phyloP scores from a whole-genome alignment of 2,113 vertebrate genomes.

The Genyomyrus donnyi region DNA sequence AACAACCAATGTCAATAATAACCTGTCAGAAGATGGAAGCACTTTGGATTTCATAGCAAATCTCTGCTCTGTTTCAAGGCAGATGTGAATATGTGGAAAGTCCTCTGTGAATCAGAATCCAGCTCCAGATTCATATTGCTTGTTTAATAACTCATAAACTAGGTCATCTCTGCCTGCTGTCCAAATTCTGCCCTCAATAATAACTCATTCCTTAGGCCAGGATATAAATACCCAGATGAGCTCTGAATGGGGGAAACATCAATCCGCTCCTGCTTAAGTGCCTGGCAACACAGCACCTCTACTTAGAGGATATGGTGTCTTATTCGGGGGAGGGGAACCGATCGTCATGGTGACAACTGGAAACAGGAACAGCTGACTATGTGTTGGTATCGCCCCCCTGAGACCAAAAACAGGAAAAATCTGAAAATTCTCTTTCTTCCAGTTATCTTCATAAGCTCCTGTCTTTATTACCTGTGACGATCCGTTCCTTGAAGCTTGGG shows the following conservation, averaged over 20 bases:
- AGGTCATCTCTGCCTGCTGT: slow-evolving; percentile 27
- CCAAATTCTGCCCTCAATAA: slow-evolving; percentile 47
- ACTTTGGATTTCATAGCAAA: neutral
- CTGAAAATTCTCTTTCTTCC: too few species aligned
- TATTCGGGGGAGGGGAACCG: neutral
- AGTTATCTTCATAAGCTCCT: neutral
- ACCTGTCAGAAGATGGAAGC: neutral
- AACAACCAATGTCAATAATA: neutral
- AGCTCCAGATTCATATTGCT: slow-evolving; percentile 33
- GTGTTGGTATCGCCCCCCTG: neutral
- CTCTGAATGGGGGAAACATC: slow-evolving; percentile 36
- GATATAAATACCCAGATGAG: slow-evolving; percentile 28
- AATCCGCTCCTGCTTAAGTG: slow-evolving; percentile 39
- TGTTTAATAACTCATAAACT: slow-evolving; percentile 49
- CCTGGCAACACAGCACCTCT: slow-evolving; percentile 41
- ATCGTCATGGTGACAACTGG: neutral
- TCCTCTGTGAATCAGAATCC: neutral
- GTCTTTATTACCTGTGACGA: neutral
- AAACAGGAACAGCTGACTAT: neutral
- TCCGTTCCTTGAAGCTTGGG: neutral
- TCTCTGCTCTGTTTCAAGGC: neutral
- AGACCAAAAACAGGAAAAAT: slow-evolving; percentile 4
- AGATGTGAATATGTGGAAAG: slow-evolving; percentile 29
- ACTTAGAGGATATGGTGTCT: slow-evolving; percentile 12
- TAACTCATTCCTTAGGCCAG: neutral